Conservation (phyloP, 92 coral and sea anemone genomes). For the Desmophyllum pertusum region DNA sequence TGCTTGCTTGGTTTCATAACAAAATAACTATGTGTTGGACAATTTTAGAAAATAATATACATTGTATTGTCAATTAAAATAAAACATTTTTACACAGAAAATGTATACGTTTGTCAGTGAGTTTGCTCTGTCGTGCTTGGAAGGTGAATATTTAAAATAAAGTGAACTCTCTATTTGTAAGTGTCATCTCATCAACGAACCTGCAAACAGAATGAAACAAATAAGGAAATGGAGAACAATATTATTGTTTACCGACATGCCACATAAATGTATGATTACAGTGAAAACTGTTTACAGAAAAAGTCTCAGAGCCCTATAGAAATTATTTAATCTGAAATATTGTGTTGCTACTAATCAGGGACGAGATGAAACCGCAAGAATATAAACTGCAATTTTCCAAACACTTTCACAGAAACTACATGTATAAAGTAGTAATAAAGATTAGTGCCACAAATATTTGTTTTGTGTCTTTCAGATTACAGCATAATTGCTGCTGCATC, state of each 20-base stretch:
- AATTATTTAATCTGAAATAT: too few relatives aligned
- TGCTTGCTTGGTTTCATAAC: not conserved
- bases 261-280: too few relatives aligned
- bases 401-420: too few relatives aligned
- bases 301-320: not conserved
- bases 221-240: not conserved
- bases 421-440: too few relatives aligned
- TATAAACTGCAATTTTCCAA: too few relatives aligned
- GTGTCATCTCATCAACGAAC: slow-evolving; percentile 98
- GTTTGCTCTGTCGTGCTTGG: not conserved
- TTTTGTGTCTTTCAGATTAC: too few relatives aligned
- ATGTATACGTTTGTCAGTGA: not conserved
- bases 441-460: too few relatives aligned
- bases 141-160: slow-evolving; percentile 63
- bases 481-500: too few relatives aligned
- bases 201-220: slow-evolving; percentile 54
- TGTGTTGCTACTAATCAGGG: not conserved
- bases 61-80: not conserved
- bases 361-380: too few relatives aligned
- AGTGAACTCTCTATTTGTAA: slow-evolving; percentile 97
- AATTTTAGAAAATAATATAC: not conserved
- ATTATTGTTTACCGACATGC: too few relatives aligned
- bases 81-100: not conserved
- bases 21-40: not conserved
- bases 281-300: too few relatives aligned